Conservation (phyloP, 1,140 invertebrate genomes). For the Bombus terrestris region DNA sequence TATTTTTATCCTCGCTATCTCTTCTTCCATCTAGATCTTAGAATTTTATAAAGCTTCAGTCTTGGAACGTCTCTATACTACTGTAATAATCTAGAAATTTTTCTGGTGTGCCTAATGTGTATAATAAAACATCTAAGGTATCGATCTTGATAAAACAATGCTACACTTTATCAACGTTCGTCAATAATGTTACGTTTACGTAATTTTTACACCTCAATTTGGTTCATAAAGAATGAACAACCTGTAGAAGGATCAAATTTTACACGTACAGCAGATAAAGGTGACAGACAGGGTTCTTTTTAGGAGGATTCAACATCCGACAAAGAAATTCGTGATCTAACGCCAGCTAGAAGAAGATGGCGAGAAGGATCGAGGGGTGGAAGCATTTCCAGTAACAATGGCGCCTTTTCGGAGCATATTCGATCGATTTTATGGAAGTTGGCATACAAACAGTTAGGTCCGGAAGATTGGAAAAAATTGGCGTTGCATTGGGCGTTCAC, state of each 20-base stretch:
- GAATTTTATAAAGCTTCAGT: too few species aligned
- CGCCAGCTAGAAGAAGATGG: slow-evolving; percentile 71
- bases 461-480: slow-evolving; percentile 88
- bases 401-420: slow-evolving; percentile 76
- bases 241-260: too few species aligned
- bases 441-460: slow-evolving; percentile 87
- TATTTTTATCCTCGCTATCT: background rate
- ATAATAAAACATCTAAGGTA: too few species aligned
- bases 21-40: background rate
- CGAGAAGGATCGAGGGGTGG: slow-evolving; percentile 70
- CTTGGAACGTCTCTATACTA: too few species aligned
- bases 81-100: too few species aligned
- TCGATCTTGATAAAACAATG: too few species aligned
- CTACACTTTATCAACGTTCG: too few species aligned
- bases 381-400: slow-evolving; percentile 70
- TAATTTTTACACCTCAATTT: too few species aligned
- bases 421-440: slow-evolving; percentile 86
- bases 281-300: background rate
- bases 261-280: too few species aligned
- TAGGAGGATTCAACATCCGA: slow-evolving; percentile 76
- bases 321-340: slow-evolving; percentile 73
- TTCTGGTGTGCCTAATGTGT: too few species aligned
- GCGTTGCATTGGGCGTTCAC: slow-evolving; percentile 89
- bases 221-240: too few species aligned
- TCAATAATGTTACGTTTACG: too few species aligned